A percentile compares a stretch with the other conserved stretches of the same genome.
These are phyloP conservation scores for Probaryconus sp. DNA, from an alignment of 1,140 invertebrate species.

Conservation along the genomic window DNA sequence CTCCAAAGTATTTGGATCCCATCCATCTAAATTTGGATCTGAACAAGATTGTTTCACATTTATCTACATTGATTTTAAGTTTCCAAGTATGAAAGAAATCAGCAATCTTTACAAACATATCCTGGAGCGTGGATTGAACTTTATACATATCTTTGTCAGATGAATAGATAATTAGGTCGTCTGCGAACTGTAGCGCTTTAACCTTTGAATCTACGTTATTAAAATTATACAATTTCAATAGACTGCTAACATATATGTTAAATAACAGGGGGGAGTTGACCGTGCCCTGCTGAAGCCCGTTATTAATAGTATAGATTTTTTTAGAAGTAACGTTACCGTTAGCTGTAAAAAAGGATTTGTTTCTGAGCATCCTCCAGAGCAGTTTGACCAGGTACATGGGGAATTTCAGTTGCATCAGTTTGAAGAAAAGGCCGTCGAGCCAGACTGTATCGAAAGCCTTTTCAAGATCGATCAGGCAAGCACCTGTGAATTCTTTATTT, in stretches of 20 bases:
- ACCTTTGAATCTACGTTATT: background rate
- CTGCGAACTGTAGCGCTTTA: slow-evolving; percentile 36
- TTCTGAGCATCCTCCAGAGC: slow-evolving; percentile 15
- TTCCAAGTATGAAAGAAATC: slow-evolving; percentile 28
- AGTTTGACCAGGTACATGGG: slow-evolving; percentile 27
- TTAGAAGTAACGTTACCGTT: background rate
- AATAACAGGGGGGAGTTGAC: slow-evolving; percentile 24
- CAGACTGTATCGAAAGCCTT: slow-evolving; percentile 61
- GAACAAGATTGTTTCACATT: slow-evolving; percentile 54
- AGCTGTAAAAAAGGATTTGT: slow-evolving; percentile 10
- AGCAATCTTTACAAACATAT: slow-evolving; percentile 8
- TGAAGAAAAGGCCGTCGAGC: slow-evolving; percentile 51
- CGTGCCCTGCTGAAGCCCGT: slow-evolving; percentile 29
- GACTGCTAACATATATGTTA: slow-evolving; percentile 18
- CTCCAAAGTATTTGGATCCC: background rate
- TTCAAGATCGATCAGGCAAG: slow-evolving; percentile 58
- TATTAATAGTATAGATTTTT: background rate
- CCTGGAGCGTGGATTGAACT: slow-evolving; percentile 21
- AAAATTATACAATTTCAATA: slow-evolving; percentile 6
- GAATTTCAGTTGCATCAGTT: slow-evolving; percentile 43
- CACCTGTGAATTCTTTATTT: slow-evolving; percentile 25
- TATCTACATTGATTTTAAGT: slow-evolving; percentile 39
- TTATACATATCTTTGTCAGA: background rate
- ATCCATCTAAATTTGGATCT: slow-evolving; percentile 6
- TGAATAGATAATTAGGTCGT: slow-evolving; percentile 38